These are phyloP conservation scores for Rhynchopsitta pachyrhyncha DNA, from an alignment of 2,113 vertebrate species.

Conservation along the genomic window DNA sequence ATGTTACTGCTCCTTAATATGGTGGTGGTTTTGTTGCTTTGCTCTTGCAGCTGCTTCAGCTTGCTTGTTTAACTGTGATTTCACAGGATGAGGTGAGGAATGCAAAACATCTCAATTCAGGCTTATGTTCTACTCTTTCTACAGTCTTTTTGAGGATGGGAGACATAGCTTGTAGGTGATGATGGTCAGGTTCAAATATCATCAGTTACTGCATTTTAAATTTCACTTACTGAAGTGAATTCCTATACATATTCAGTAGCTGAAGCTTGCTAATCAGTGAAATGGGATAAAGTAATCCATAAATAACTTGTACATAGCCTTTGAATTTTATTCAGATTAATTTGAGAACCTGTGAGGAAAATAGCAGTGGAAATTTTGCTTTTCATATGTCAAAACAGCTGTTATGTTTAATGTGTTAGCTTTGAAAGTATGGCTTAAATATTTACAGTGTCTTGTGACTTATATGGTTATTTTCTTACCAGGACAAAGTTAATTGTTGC, in stretches of 20 bases:
- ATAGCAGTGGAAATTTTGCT: background rate
- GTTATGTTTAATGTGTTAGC: background rate
- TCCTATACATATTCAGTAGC: background rate
- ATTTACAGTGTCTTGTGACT: slow-evolving; percentile 21
- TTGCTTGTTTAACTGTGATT: background rate
- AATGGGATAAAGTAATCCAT: background rate
- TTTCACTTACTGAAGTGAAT: background rate
- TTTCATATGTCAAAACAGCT: background rate
- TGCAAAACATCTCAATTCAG: background rate
- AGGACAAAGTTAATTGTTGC: slow-evolving; percentile 36
- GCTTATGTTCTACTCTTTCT: background rate
- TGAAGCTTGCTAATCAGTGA: background rate
- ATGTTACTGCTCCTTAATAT: background rate
- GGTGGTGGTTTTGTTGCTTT: background rate
- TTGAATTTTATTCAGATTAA: background rate
- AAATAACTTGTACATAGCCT: background rate
- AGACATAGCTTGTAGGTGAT: background rate
- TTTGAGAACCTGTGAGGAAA: background rate
- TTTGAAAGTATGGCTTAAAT: slow-evolving; percentile 8
- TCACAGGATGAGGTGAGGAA: background rate
- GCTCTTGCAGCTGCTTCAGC: background rate
- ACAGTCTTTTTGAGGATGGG: background rate
- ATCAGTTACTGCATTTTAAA: background rate
- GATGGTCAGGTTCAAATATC: background rate
- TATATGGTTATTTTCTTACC: background rate